These are phyloP conservation scores for Himalopsyche japonica DNA, from an alignment of 2,888 invertebrate genomes.

Conservation along the genomic window DNA sequence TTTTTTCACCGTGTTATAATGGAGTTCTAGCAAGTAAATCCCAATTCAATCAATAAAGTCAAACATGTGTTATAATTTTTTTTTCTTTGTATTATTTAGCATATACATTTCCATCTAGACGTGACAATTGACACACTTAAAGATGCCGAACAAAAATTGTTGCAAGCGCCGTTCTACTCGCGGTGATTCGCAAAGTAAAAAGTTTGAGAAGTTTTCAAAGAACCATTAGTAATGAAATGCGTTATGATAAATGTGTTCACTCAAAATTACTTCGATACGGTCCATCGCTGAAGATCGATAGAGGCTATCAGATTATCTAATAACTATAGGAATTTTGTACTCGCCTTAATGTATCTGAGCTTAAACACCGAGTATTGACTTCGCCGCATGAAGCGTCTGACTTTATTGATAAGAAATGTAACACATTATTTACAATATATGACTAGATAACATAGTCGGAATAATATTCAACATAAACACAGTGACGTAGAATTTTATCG, in stretches of 20 bases:
- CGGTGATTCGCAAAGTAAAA: too few species aligned
- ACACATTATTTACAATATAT: slow-evolving; percentile 14
- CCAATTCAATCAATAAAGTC: too few species aligned
- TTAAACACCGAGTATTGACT: slow-evolving; percentile 14
- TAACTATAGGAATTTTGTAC: not conserved
- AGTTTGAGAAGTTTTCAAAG: too few species aligned
- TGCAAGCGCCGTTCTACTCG: too few species aligned
- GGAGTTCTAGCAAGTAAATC: too few species aligned
- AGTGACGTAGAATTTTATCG: slow-evolving; percentile 1
- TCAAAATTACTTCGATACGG: not conserved
- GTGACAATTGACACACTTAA: too few species aligned
- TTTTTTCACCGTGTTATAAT: too few species aligned
- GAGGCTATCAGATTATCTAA: not conserved
- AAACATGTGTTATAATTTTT: too few species aligned
- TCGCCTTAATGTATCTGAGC: not conserved
- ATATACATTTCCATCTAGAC: too few species aligned
- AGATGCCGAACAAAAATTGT: too few species aligned
- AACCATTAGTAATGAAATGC: too few species aligned
- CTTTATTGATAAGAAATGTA: slow-evolving; percentile 18
- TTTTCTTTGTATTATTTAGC: too few species aligned
- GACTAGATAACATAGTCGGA: slow-evolving; percentile 21
- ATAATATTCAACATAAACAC: not conserved
- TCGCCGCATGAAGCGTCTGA: slow-evolving; percentile 18
- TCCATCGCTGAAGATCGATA: not conserved
- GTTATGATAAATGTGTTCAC: not conserved